Conservation (phyloP, 1,140 invertebrate genomes). For the Neodiprion pinetum region DNA sequence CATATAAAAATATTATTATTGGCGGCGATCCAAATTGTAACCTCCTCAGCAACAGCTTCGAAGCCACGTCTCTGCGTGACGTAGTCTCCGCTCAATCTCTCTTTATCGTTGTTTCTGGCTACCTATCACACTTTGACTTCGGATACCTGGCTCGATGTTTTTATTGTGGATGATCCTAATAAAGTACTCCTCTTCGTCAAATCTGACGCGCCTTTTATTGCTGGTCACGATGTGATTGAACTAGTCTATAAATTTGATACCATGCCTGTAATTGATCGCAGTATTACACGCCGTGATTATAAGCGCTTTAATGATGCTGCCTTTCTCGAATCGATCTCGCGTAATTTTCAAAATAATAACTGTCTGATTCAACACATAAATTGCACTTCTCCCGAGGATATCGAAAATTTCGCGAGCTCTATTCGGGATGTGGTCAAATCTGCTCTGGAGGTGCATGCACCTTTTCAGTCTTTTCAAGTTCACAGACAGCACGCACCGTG, state of each 20-base stretch:
- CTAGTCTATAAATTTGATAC: not conserved
- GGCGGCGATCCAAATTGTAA: not conserved
- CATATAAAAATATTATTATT: too few relatives aligned
- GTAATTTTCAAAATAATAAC: too few relatives aligned
- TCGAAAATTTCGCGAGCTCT: not conserved
- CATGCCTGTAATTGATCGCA: not conserved
- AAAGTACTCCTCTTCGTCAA: not conserved
- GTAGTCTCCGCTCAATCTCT: not conserved
- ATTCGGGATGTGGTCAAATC: not conserved
- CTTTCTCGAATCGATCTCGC: not conserved
- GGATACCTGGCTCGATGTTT: not conserved
- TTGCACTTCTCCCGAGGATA: too few relatives aligned
- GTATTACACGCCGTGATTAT: not conserved
- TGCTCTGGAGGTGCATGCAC: not conserved
- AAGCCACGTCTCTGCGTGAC: not conserved
- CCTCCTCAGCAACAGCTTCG: not conserved
- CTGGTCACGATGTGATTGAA: not conserved
- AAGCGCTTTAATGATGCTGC: not conserved
- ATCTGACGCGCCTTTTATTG: too few relatives aligned
- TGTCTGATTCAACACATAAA: too few relatives aligned
- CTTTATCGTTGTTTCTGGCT: not conserved
- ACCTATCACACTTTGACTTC: not conserved
- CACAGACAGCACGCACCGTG: too few relatives aligned
- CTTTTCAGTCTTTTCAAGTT: too few relatives aligned
- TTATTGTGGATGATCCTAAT: not conserved